These are phyloP conservation scores for Grantiella picta DNA, from an alignment of 2,113 vertebrate species.

Conservation along the genomic window DNA sequence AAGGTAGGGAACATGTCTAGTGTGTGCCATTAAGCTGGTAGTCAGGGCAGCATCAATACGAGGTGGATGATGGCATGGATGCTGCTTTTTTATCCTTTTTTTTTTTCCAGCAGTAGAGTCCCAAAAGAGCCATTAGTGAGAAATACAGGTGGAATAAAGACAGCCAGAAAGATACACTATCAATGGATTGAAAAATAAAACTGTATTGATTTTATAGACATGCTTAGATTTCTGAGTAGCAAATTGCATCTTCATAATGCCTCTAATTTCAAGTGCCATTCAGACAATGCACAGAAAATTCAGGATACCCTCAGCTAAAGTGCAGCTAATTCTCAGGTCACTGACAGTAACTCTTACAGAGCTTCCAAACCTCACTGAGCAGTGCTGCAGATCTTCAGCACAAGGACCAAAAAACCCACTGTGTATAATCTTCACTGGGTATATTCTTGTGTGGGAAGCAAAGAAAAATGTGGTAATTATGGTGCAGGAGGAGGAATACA, in stretches of 20 bases:
- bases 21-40: not conserved
- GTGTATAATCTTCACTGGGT: not conserved
- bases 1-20: not conserved
- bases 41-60: not conserved
- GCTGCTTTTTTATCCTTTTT: not conserved
- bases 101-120: not conserved
- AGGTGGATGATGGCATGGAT: not conserved
- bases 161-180: not conserved
- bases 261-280: not conserved
- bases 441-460: not conserved
- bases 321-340: not conserved
- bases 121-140: not conserved
- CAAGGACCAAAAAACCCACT: not conserved
- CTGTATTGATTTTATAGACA: not conserved
- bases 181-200: slow-evolving; percentile 3
- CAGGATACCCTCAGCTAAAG: not conserved
- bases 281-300: not conserved
- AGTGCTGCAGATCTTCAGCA: not conserved
- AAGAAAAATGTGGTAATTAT: not conserved
- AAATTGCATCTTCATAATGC: not conserved
- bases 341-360: not conserved
- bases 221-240: not conserved
- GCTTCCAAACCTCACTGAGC: not conserved
- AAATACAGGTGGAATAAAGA: not conserved
- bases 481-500: not conserved